Evolutionary conservation across 2,797 vertebrate species (phyloP).

Genomic region (Falco naumanni): DNA sequence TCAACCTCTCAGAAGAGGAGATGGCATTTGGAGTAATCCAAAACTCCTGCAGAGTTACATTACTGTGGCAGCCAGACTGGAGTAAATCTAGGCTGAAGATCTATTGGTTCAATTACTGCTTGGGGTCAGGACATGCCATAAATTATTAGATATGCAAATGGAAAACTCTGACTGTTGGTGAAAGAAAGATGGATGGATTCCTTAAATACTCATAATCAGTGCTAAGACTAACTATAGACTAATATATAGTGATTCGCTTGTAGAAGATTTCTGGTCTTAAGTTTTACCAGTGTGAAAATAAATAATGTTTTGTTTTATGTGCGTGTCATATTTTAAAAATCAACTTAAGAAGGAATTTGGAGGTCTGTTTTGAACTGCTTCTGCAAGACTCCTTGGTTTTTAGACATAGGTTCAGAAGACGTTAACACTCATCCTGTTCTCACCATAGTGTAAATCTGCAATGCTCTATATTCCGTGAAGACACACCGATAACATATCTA

Average conservation of each 20-base stretch:
- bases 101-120: conserved; percentile 69
- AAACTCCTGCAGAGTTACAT: conserved; percentile 65
- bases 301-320: background rate
- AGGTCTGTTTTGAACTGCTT: background rate
- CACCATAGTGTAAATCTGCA: background rate
- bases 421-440: background rate
- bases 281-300: background rate
- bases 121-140: conserved; percentile 58
- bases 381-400: background rate
- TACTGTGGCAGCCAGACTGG: conserved; percentile 51
- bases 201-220: conserved; percentile 54
- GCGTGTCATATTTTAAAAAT: background rate
- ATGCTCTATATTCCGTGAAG: background rate
- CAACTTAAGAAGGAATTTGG: background rate
- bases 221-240: background rate
- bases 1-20: conserved; percentile 42
- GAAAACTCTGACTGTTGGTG: conserved; percentile 42
- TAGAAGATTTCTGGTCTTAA: background rate
- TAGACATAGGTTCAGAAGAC: background rate
- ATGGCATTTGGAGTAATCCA: conserved; percentile 67
- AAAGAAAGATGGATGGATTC: conserved; percentile 63
- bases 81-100: conserved; percentile 59
- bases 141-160: conserved; percentile 72
- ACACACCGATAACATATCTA: rapidly evolving
- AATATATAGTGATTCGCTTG: background rate